Evolutionary conservation across 2,113 vertebrate genomes (phyloP), one percentile per base, ranked within the genome.

Genomic region (Numida meleagris): DNA sequence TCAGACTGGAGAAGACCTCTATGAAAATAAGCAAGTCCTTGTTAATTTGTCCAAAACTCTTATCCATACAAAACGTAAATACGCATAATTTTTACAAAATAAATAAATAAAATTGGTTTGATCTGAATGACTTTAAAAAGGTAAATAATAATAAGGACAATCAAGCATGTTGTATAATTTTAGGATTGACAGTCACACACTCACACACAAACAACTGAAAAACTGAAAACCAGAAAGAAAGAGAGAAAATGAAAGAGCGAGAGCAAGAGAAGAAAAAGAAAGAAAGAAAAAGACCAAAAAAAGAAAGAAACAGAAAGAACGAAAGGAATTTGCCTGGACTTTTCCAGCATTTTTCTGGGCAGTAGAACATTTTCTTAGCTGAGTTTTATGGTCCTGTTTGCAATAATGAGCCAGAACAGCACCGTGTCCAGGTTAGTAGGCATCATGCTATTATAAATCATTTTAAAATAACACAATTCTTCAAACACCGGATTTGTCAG

Each of bases 381-480:
- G 55, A 77, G 33, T 66, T 95, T 94, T 95, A 93, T 83, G 65
- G 38, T 25, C 51, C 36, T 77, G 20, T 74, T 95, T 82, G 67
- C 85, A 91, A 24, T 80, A 96, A 96, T 78, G 82, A 94, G 66
- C 34, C 89, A 55, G 63, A 95, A 25, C 8, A 89, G 72, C 67
- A 74, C 36, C 79, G 6, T 91, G 58, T 67, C 78, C 79, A 75
- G 67, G 85, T 88, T 88, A 93, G 42, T 43, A 82, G 20, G 25
- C 50, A 89, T 74, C 51, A 71, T 71, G 27, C n/a, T 74, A 50
- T 17, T 25, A 48, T 74, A 93, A 95, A 36, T 93, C 25, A 68
- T 82, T 94, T 89, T 61, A 86, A 88, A 96, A 80, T 48, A 83
- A 55, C 82, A 58, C 27, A 45, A 46, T 91, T 74, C 72, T 94